phyloP scores from a whole-genome alignment of 2,888 invertebrate species.

The Sussaba pulchella region DNA sequence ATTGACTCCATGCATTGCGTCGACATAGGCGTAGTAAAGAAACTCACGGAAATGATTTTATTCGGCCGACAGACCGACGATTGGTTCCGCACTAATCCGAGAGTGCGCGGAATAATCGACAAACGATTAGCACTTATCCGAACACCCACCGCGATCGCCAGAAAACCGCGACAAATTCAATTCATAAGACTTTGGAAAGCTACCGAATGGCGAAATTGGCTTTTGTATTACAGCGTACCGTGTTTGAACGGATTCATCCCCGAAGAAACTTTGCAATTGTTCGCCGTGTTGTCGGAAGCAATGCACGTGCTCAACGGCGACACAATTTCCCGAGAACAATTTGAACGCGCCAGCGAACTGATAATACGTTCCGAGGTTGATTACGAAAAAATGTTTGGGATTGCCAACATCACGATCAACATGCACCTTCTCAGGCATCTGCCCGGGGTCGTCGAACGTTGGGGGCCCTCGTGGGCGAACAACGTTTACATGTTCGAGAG shows the following conservation, averaged over 20 bases:
- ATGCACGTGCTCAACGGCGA: slow-evolving; percentile 49
- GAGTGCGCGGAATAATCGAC: slow-evolving; percentile 25
- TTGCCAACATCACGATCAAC: slow-evolving; percentile 39
- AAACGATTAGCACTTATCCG: slow-evolving; percentile 24
- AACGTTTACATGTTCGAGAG: slow-evolving; percentile 43
- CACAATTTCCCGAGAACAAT: slow-evolving; percentile 23
- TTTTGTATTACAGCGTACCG: slow-evolving; percentile 32
- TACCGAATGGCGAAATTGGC: no score
- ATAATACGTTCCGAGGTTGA: slow-evolving; percentile 31
- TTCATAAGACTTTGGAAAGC: no score
- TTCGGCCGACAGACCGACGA: slow-evolving; percentile 10
- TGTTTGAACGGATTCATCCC: slow-evolving; percentile 37
- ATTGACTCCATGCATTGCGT: slow-evolving; percentile 54
- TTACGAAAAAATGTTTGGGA: slow-evolving; percentile 41
- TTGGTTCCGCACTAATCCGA: slow-evolving; percentile 1
- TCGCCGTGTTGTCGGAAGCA: slow-evolving; percentile 36
- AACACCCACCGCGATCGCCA: slow-evolving; percentile 39
- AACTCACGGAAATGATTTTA: slow-evolving; percentile 26
- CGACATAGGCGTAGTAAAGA: slow-evolving; percentile 48
- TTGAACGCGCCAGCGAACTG: slow-evolving; percentile 30
- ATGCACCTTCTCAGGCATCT: slow-evolving; percentile 44
- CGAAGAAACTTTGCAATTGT: slow-evolving; percentile 11
- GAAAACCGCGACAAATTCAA: slow-evolving; percentile 22
- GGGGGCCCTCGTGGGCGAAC: slow-evolving; percentile 49
- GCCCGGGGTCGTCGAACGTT: slow-evolving; percentile 42